Evolutionary conservation across 2,797 vertebrate species (phyloP), one percentile per base, ranked within the genome.

Genomic region (Enteromius radiatus): DNA sequence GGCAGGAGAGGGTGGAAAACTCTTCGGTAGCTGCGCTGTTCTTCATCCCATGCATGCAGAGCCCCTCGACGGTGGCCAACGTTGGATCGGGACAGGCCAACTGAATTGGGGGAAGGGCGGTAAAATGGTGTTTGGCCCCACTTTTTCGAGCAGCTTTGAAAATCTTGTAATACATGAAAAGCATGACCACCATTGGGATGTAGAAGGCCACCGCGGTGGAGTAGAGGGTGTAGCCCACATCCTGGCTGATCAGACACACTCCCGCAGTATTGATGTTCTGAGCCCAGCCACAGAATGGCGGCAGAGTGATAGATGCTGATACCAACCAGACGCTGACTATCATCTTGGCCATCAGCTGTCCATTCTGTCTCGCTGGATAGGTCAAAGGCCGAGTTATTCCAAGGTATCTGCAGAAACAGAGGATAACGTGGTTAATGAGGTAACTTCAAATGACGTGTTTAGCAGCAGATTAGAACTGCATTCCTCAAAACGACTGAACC

Each of bases 91-190:
- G 36, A 92, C 91, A 59, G 93, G 90, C 0, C 91, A 92, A 0
- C 92, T 65, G 69, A n/a, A 75, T 81, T 54, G 91, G 0, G 90
- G 89, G 75, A 94, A 87, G 91, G 93, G 80, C 89, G 0, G 91
- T 93, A 87, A 95, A 95, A 49, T 94, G 92, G 86, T 96, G 95
- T 87, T 95, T 96, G 86, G 94, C 94, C 1, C 94, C 93, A 0
- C 95, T 95, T 88, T 95, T 96, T 78, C 94, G 93, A 15, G 95
- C 95, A 1, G 95, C 95, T 88, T 86, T 92, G 88, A 96, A 96
- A 85, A 96, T 96, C 90, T 96, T 96, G 90, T 96, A 96, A 90
- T 96, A 96, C 95, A 96, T 96, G 89, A 95, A 90, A 82, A 96
- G 93, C 94, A 96, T 96, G 87, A 96, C 94, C 84, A 94, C 92